phyloP scores from a whole-genome alignment of 1,140 invertebrate species.

The Drosophila sturtevanti region DNA sequence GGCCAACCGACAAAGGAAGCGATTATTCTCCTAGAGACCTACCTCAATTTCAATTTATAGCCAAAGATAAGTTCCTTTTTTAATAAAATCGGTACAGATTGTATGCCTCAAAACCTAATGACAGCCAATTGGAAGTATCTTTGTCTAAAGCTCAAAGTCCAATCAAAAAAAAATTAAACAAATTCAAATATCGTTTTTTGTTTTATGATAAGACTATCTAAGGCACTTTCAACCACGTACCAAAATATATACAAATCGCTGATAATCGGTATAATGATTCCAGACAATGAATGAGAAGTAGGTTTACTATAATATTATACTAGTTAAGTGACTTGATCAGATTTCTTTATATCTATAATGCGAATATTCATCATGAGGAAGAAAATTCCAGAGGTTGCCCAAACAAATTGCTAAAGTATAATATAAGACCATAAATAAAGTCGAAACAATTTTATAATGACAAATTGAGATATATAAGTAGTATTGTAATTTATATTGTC shows the following conservation, averaged over 20 bases:
- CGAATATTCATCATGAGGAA: background rate
- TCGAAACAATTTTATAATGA: too few species aligned
- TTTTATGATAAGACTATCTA: background rate
- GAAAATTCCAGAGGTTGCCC: background rate
- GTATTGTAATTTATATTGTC: too few species aligned
- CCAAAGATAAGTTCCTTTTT: background rate
- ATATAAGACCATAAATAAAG: too few species aligned
- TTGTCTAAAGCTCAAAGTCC: background rate
- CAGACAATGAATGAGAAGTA: background rate
- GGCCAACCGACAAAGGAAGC: background rate
- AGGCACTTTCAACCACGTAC: background rate
- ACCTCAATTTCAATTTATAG: conserved; percentile 24
- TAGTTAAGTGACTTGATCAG: background rate
- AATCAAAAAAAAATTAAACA: background rate
- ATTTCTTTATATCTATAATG: background rate
- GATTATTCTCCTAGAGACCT: conserved; percentile 37
- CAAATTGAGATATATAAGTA: too few species aligned
- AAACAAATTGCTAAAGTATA: too few species aligned
- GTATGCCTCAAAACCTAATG: background rate
- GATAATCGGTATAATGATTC: background rate
- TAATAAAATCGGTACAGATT: background rate
- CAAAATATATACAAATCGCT: background rate
- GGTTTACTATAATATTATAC: background rate
- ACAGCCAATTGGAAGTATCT: background rate
- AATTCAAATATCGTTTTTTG: background rate